Evolutionary conservation across 2,888 invertebrate species (phyloP), one percentile per base, ranked within the genome.

Genomic region (Synanthedon myopaeformis): DNA sequence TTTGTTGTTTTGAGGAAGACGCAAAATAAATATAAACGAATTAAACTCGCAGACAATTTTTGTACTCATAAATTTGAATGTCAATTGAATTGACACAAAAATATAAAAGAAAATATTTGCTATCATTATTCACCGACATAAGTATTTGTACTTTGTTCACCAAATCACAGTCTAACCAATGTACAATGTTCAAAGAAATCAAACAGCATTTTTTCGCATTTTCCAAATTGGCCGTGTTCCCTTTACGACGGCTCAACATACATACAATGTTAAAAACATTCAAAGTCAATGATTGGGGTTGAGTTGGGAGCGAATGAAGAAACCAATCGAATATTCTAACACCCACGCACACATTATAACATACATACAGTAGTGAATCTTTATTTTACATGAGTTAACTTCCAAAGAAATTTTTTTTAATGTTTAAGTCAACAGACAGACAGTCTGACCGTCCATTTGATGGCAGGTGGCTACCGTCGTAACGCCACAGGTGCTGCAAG

Each of bases 251-350:
- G 10, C 45, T 45, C 45, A 12, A 49, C 45, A 17, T 12, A 49
- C 17, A 49, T 19, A 49, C 49, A 49, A 49, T 49, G 49, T 49
- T 49, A 49, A 49, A 49, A 13, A 49, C 19, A 17, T 19, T 17
- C 13, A 49, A 49, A 19, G 51, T 50, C 52, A 52, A 52, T 54
- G 55, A 56, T 56, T 56, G 53, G 50, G 55, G 55, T 56, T 51
- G 49, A 19, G 49, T 42, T 51, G 51, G 55, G 4, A 35, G 35
- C 11, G 45, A 23, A 49, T 49, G 49, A 54, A 54, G 53, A 54
- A 57, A 45, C 51, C 58, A 56, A 58, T 58, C 54, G 48, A 53
- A 56, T 55, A 42, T 56, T 58, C 45, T 4, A n/a, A 45, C 14
- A 45, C 14, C 13, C 35, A 3, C 35, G 10, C 35, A 35, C 35